Conservation (phyloP, 2,888 invertebrate species). For the Torymus aiolomorphi region DNA sequence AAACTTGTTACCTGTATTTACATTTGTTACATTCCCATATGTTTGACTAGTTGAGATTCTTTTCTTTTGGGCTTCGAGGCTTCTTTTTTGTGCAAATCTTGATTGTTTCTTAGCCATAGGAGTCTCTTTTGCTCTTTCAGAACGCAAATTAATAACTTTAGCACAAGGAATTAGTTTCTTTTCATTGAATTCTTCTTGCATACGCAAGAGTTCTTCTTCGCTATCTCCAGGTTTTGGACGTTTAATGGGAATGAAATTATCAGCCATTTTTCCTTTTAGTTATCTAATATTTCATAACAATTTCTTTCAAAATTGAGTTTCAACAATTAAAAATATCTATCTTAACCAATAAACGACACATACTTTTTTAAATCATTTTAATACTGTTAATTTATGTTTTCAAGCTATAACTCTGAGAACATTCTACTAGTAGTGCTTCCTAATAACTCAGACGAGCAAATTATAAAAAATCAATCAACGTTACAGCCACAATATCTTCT, state of each 20-base stretch:
- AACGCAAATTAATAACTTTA: slow-evolving; percentile 76
- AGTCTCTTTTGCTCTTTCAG: slow-evolving; percentile 24
- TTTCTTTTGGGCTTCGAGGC: slow-evolving; percentile 58
- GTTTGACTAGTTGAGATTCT: slow-evolving; percentile 63
- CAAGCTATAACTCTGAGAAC: no score
- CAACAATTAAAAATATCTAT: no score
- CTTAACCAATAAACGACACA: no score
- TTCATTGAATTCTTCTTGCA: slow-evolving; percentile 85
- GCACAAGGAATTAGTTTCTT: slow-evolving; percentile 80
- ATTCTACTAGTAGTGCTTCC: no score
- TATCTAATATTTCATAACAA: no score
- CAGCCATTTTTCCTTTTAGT: slow-evolving; percentile 42
- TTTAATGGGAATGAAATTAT: slow-evolving; percentile 64
- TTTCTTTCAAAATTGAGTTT: no score
- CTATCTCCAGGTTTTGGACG: slow-evolving; percentile 84
- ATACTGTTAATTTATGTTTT: no score
- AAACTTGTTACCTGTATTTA: slow-evolving; percentile 29
- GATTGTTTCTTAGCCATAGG: slow-evolving; percentile 61
- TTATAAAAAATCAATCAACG: no score
- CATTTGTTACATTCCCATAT: slow-evolving; percentile 46
- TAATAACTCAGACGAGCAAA: no score
- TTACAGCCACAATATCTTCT: no score
- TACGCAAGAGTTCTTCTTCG: slow-evolving; percentile 84
- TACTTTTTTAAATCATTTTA: no score
- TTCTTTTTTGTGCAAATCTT: slow-evolving; percentile 64